A percentile compares a stretch with the other conserved stretches of the same genome.
Conservation (phyloP, 2,113 vertebrate species). For the Rallus limicola region DNA sequence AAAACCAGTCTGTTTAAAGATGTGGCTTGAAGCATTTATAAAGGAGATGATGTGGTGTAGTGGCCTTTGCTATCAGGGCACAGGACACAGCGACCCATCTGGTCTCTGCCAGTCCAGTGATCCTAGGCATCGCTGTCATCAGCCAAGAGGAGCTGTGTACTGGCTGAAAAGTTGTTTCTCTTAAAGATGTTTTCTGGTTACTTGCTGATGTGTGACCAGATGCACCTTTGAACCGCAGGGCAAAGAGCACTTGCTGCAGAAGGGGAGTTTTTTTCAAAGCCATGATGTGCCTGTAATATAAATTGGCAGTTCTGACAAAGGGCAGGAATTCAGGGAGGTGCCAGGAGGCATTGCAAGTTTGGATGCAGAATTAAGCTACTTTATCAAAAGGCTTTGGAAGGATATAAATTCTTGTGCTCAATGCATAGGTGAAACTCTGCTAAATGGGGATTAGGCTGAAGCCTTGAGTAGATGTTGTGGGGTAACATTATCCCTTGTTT, state of each 20-base stretch:
- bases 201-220: background rate
- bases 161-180: background rate
- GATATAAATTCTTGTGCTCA: background rate
- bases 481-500: background rate
- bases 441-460: background rate
- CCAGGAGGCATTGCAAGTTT: background rate
- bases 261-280: background rate
- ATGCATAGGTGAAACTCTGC: background rate
- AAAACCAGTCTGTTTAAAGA: background rate
- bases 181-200: background rate
- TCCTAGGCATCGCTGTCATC: rapidly evolving
- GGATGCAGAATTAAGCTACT: background rate
- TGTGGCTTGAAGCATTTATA: background rate
- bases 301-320: background rate
- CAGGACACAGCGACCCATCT: background rate
- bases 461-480: background rate
- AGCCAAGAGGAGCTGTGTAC: background rate
- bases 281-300: background rate
- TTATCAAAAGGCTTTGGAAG: background rate
- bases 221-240: background rate
- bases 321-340: background rate
- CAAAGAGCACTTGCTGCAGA: background rate
- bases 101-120: background rate
- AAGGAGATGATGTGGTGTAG: background rate
- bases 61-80: background rate